These are phyloP conservation scores for Helicoverpa zea DNA, from an alignment of 1,140 invertebrate genomes.

Conservation along the genomic window DNA sequence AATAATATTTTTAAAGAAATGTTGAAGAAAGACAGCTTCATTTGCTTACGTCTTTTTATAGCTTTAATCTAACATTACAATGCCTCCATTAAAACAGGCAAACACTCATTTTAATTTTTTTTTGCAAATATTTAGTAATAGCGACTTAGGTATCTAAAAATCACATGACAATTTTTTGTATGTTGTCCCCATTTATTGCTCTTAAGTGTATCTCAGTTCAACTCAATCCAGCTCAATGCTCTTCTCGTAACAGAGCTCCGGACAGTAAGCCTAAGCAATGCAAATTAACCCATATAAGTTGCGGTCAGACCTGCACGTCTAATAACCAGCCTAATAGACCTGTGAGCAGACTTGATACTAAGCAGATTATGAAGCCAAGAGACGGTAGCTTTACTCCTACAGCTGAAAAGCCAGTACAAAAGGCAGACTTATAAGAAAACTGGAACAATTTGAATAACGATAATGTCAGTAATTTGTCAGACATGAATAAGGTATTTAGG, in stretches of 20 bases:
- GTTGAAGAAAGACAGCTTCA: too few relatives aligned
- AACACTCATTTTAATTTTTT: too few relatives aligned
- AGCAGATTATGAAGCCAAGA: conserved; percentile 3
- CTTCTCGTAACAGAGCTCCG: not conserved
- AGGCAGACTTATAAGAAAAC: not conserved
- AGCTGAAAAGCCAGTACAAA: not conserved
- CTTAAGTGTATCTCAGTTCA: too few relatives aligned
- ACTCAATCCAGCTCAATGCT: not conserved
- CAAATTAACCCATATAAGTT: conserved; percentile 24
- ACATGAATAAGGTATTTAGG: conserved; percentile 1
- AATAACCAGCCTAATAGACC: conserved; percentile 2
- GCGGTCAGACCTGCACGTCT: not conserved
- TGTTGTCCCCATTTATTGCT: too few relatives aligned
- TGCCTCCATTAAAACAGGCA: too few relatives aligned
- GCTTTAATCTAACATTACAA: too few relatives aligned
- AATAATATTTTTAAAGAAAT: too few relatives aligned
- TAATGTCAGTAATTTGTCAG: conserved; percentile 14
- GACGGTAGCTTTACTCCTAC: not conserved
- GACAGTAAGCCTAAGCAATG: not conserved
- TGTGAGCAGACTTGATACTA: not conserved
- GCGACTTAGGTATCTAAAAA: too few relatives aligned
- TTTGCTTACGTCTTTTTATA: too few relatives aligned
- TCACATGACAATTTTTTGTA: too few relatives aligned
- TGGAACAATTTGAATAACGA: not conserved
- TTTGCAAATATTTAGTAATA: too few relatives aligned